Percentiles rank a stretch among this genome's conserved stretches.
Conservation (phyloP, 2,797 vertebrate species). For the Epinephelus awoara region DNA sequence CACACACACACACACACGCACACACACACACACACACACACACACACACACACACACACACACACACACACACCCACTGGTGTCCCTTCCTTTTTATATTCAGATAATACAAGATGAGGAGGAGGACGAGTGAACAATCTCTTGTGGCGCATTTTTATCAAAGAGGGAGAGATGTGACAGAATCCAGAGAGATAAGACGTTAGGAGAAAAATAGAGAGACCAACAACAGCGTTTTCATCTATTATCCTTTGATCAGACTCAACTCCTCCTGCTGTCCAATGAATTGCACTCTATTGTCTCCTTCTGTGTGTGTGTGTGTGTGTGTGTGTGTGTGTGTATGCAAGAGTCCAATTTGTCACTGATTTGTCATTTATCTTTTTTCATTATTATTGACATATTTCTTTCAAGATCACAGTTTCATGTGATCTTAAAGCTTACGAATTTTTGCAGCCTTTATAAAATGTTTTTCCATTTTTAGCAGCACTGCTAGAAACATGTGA, state of each 20-base stretch:
- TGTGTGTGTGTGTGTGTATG: constrained; percentile 11
- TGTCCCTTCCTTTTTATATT: constrained; percentile 18
- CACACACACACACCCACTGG: neutral
- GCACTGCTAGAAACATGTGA: constrained; percentile 18
- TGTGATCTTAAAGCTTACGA: constrained; percentile 3
- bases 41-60: no score
- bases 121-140: constrained; percentile 31
- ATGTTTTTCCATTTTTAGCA: constrained; percentile 41
- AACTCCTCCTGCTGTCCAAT: constrained; percentile 41
- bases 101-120: constrained; percentile 25
- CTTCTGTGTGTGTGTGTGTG: constrained; percentile 9
- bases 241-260: constrained; percentile 35
- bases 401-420: neutral
- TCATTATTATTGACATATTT: neutral
- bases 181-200: constrained; percentile 35
- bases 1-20: no score
- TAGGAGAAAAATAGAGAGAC: constrained; percentile 22
- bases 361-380: neutral
- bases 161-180: constrained; percentile 21
- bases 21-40: neutral
- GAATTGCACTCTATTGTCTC: constrained; percentile 10
- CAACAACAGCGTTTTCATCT: constrained; percentile 38
- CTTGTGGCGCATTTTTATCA: constrained; percentile 17
- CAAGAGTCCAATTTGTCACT: no score
- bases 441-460: constrained; percentile 8